These are phyloP conservation scores for Lypha dubia DNA, from an alignment of 2,888 invertebrate genomes.

Conservation along the genomic window DNA sequence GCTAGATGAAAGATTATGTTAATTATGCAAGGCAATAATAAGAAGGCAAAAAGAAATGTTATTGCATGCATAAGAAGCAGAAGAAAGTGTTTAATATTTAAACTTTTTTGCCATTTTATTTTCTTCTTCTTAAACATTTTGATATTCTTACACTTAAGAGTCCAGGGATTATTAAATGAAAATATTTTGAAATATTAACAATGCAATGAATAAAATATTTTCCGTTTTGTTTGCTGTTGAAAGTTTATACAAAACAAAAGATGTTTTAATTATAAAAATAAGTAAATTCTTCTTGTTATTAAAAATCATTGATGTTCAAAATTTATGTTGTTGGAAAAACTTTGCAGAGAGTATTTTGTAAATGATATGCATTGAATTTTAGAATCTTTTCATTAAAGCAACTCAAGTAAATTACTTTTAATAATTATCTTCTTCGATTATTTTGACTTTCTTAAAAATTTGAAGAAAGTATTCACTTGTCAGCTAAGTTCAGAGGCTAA, in stretches of 20 bases:
- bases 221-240: slow-evolving; percentile 2
- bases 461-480: too few species aligned
- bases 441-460: too few species aligned
- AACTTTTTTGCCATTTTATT: slow-evolving; percentile 16
- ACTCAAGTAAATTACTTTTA: too few species aligned
- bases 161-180: slow-evolving; percentile 63
- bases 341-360: not conserved
- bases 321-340: not conserved
- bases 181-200: slow-evolving; percentile 67
- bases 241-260: not conserved
- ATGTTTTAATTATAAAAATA: not conserved
- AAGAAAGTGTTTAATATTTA: slow-evolving; percentile 24
- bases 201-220: slow-evolving; percentile 61
- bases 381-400: too few species aligned
- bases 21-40: slow-evolving; percentile 59
- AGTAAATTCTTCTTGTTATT: not conserved
- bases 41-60: slow-evolving; percentile 7
- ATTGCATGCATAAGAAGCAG: not conserved
- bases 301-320: not conserved
- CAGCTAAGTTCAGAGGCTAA: too few species aligned
- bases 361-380: too few species aligned
- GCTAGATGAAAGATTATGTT: slow-evolving; percentile 64
- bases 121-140: too few species aligned
- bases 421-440: too few species aligned
- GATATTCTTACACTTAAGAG: slow-evolving; percentile 42